Evolutionary conservation across 2,797 vertebrate species (phyloP).

Genomic region (Tragopan temminckii): DNA sequence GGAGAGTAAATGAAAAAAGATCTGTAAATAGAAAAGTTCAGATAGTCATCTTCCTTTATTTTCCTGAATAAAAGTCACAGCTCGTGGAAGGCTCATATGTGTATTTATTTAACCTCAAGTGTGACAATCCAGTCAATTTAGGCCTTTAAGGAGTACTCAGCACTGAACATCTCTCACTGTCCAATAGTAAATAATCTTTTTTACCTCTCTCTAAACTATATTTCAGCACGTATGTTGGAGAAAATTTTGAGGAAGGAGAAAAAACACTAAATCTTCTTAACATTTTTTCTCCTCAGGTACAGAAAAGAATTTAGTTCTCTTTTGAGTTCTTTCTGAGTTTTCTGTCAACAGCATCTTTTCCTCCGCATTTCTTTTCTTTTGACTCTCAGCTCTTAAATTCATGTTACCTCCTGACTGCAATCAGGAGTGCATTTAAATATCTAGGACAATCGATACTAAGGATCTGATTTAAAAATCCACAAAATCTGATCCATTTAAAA

Average conservation of each 20-base stretch:
- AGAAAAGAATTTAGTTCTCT: background rate
- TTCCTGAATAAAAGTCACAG: background rate
- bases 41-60: background rate
- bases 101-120: background rate
- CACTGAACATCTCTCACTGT: background rate
- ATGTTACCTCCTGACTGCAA: background rate
- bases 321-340: background rate
- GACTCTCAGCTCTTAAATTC: background rate
- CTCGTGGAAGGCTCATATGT: background rate
- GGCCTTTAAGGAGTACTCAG: background rate
- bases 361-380: background rate
- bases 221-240: background rate
- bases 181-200: background rate
- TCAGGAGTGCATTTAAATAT: background rate
- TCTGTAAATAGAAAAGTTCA: background rate
- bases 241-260: background rate
- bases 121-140: background rate
- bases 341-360: background rate
- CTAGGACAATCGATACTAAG: background rate
- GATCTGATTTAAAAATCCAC: background rate
- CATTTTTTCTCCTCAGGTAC: background rate
- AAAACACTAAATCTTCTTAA: background rate
- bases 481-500: conserved; percentile 2
- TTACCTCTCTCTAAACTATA: background rate
- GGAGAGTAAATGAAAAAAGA: background rate